phyloP scores from a whole-genome alignment of 2,888 invertebrate species.

The Temnothorax rugatulus region DNA sequence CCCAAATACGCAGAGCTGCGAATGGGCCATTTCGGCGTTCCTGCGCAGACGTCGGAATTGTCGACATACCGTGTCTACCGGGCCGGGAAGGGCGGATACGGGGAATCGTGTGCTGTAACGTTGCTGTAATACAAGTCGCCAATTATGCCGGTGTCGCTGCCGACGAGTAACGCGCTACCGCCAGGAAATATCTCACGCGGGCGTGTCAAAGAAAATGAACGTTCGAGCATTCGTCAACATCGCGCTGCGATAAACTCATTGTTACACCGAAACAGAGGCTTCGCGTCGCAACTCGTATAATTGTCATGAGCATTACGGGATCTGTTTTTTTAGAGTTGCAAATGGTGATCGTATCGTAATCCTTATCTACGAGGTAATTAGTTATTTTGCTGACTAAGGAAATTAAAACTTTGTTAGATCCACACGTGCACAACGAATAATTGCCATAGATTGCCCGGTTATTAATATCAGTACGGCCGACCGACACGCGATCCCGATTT shows the following conservation, averaged over 20 bases:
- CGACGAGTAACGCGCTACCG: constrained; percentile 23
- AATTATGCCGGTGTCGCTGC: constrained; percentile 39
- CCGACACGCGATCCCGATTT: constrained; percentile 50
- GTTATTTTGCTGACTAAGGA: background rate
- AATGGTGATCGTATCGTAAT: background rate
- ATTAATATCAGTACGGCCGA: constrained; percentile 44
- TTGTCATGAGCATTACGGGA: background rate
- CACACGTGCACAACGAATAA: constrained; percentile 22
- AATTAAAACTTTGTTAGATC: constrained; percentile 3
- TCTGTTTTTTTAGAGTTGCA: background rate
- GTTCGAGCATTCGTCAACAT: constrained; percentile 31
- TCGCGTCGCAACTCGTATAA: background rate
- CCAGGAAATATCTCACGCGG: constrained; percentile 28
- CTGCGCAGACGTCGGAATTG: constrained; percentile 29
- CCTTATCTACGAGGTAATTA: constrained; percentile 8
- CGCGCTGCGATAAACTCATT: background rate
- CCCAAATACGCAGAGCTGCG: constrained; percentile 52
- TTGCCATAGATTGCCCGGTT: constrained; percentile 30
- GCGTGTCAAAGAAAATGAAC: constrained; percentile 29
- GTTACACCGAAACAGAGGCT: background rate
- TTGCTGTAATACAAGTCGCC: constrained; percentile 30
- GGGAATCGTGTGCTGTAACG: constrained; percentile 37
- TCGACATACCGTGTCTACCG: constrained; percentile 44
- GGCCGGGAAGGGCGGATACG: constrained; percentile 5
- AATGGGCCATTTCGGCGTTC: constrained; percentile 46